These are phyloP conservation scores for Dallia pectoralis DNA, from an alignment of 2,797 vertebrate species.

Conservation along the genomic window DNA sequence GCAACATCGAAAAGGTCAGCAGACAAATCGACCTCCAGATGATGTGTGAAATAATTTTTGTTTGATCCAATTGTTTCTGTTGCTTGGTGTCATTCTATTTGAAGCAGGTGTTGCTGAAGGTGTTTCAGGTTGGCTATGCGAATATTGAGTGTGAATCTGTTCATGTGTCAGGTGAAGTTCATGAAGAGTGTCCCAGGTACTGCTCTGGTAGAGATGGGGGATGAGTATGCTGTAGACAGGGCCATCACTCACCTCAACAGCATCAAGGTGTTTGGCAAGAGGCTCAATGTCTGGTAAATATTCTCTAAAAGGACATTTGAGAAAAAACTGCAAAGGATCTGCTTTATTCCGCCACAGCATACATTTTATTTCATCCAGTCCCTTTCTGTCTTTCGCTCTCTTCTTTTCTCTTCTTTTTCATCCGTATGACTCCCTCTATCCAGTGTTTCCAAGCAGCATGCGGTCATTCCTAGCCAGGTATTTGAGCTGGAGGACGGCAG, in stretches of 20 bases:
- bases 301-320: not conserved
- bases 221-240: slow-evolving; percentile 95
- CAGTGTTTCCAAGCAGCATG: slow-evolving; percentile 95
- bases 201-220: slow-evolving; percentile 96
- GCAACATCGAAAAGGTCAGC: slow-evolving; percentile 95
- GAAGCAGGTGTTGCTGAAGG: not conserved
- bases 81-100: not conserved
- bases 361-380: not conserved
- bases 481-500: slow-evolving; percentile 94
- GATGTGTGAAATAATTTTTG: not conserved
- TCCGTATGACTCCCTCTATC: slow-evolving; percentile 21
- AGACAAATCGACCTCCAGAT: not conserved
- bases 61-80: not conserved
- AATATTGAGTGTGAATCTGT: not conserved
- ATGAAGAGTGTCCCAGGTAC: slow-evolving; percentile 98
- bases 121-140: not conserved
- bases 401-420: not conserved
- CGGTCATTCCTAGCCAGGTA: slow-evolving; percentile 96
- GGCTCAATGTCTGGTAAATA: slow-evolving; percentile 62
- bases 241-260: slow-evolving; percentile 97
- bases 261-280: slow-evolving; percentile 94
- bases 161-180: slow-evolving; percentile 85
- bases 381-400: slow-evolving; percentile 4
- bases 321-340: not conserved
- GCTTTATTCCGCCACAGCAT: not conserved